Percentiles rank a stretch among this genome's conserved stretches.
These are phyloP conservation scores for Nomada goodeniana DNA, from an alignment of 2,888 invertebrate species.

Conservation along the genomic window DNA sequence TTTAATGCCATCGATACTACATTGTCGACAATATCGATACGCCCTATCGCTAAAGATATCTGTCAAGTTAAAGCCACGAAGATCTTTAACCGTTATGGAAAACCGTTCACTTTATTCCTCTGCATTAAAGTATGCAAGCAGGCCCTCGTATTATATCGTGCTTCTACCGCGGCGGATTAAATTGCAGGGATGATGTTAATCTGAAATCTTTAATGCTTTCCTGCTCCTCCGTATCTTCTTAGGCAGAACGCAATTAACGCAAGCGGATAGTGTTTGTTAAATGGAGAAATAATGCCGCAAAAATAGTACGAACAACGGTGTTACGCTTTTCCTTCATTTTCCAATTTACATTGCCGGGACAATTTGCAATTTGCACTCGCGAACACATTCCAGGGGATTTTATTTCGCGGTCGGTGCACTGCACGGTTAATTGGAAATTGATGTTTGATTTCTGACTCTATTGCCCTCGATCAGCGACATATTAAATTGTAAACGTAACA, in stretches of 20 bases:
- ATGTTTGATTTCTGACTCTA: neutral
- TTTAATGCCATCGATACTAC: no score
- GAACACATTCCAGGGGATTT: neutral
- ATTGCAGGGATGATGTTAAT: slow-evolving; percentile 26
- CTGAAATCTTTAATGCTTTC: slow-evolving; percentile 29
- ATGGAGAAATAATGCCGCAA: slow-evolving; percentile 5
- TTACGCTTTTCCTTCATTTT: neutral
- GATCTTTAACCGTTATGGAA: neutral
- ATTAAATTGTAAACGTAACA: neutral
- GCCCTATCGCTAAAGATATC: neutral
- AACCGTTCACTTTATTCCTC: slow-evolving; percentile 6
- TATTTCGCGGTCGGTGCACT: neutral
- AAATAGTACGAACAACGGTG: neutral
- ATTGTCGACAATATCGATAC: no score
- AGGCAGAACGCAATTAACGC: slow-evolving; percentile 18
- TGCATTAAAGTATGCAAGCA: neutral
- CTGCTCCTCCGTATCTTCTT: slow-evolving; percentile 21
- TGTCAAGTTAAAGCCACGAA: slow-evolving; percentile 10
- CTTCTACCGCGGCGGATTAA: slow-evolving; percentile 4
- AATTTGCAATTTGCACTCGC: neutral
- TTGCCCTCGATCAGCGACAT: no score
- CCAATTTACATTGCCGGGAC: neutral
- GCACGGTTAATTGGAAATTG: slow-evolving; percentile 10
- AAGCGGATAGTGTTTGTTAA: slow-evolving; percentile 10
- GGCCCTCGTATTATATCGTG: neutral